phyloP scores from a whole-genome alignment of 2,797 vertebrate genomes.

The Rhinichthys osculus region DNA sequence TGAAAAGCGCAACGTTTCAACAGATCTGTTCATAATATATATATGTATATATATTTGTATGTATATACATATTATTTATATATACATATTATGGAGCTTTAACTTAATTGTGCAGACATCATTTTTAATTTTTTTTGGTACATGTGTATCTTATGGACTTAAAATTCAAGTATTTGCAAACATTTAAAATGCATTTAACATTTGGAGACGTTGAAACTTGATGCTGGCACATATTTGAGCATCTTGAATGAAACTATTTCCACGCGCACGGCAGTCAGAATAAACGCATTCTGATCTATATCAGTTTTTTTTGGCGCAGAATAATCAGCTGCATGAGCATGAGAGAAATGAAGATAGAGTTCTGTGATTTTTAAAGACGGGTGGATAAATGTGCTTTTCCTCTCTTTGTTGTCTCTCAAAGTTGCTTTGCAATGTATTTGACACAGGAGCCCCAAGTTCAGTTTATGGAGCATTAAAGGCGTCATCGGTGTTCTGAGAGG shows the following conservation, averaged over 20 bases:
- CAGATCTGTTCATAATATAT: too few relatives aligned
- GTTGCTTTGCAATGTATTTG: neutral
- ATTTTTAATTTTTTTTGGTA: too few relatives aligned
- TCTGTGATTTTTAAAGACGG: neutral
- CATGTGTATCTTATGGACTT: neutral
- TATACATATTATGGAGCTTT: too few relatives aligned
- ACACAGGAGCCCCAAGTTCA: neutral
- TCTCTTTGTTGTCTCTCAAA: neutral
- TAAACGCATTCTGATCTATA: slow-evolving; percentile 31
- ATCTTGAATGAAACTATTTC: slow-evolving; percentile 8
- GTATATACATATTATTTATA: too few relatives aligned
- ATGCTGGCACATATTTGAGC: neutral
- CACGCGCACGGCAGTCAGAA: neutral
- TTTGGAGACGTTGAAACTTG: neutral
- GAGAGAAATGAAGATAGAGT: neutral
- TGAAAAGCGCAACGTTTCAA: too few relatives aligned
- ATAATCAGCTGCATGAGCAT: neutral
- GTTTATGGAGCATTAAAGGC: neutral
- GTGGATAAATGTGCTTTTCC: neutral
- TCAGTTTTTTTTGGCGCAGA: neutral
- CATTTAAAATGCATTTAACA: neutral
- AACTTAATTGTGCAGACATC: too few relatives aligned
- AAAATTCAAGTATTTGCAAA: neutral
- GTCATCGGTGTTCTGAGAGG: neutral
- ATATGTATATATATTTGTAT: too few relatives aligned